Conservation (phyloP, 1,140 invertebrate genomes). For the Argopecten irradians region DNA sequence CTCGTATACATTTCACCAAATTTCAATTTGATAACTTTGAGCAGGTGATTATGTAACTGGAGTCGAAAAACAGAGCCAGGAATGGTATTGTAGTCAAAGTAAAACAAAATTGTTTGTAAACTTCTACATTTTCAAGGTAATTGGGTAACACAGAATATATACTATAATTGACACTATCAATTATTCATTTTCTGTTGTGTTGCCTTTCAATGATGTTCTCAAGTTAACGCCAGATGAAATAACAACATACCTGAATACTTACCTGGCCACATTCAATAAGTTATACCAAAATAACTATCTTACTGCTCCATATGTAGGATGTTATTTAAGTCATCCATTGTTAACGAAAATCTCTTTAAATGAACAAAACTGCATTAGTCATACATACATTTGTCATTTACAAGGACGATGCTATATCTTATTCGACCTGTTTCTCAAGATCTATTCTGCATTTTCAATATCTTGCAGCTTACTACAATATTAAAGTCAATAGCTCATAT, state of each 20-base stretch:
- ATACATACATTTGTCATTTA: background rate
- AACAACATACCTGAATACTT: background rate
- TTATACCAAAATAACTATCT: background rate
- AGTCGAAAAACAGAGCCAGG: background rate
- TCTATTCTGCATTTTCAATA: background rate
- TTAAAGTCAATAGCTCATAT: background rate
- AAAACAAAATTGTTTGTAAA: background rate
- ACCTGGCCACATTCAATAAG: background rate
- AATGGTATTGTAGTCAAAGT: background rate
- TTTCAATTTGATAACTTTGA: conserved; percentile 13
- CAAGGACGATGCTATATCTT: background rate
- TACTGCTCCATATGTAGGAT: background rate
- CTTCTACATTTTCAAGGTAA: background rate
- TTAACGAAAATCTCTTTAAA: background rate
- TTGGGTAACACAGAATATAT: background rate
- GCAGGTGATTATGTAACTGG: background rate
- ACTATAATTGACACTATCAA: background rate
- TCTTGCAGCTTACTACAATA: background rate
- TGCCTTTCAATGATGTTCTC: conserved; percentile 21
- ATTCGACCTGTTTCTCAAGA: background rate
- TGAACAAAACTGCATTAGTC: background rate
- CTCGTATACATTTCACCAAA: background rate
- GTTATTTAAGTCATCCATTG: background rate
- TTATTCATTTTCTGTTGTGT: background rate
- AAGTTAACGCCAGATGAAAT: background rate